Percentiles rank a stretch among this genome's conserved stretches.
These are phyloP conservation scores for Cheilosia variabilis DNA, from an alignment of 2,888 invertebrate species.

Conservation along the genomic window DNA sequence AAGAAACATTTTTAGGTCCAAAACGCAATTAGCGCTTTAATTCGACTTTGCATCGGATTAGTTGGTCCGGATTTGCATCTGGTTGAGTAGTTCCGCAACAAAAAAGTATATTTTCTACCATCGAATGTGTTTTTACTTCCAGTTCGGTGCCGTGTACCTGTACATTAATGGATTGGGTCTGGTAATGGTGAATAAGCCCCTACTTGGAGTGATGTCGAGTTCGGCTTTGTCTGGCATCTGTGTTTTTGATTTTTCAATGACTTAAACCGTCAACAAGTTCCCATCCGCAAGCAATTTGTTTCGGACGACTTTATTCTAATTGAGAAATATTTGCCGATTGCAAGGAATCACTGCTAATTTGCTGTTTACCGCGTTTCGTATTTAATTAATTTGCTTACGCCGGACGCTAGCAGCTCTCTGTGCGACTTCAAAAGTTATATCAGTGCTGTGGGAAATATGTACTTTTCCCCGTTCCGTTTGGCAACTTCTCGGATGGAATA, in stretches of 20 bases:
- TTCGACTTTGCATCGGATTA: constrained; percentile 47
- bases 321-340: constrained; percentile 31
- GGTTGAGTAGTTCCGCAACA: too few species aligned
- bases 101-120: too few species aligned
- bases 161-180: too few species aligned
- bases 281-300: too few species aligned
- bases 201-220: too few species aligned
- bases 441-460: neutral
- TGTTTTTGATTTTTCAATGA: too few species aligned
- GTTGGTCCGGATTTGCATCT: constrained; percentile 17
- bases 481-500: neutral
- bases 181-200: too few species aligned
- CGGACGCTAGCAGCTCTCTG: neutral
- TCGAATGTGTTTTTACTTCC: too few species aligned
- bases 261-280: too few species aligned
- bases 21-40: constrained; percentile 64
- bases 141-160: too few species aligned
- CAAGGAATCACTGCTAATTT: constrained; percentile 24
- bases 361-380: constrained; percentile 25
- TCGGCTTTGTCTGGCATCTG: too few species aligned
- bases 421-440: neutral
- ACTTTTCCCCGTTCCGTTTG: neutral
- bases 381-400: constrained; percentile 45
- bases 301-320: neutral
- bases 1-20: constrained; percentile 26